Base-by-base conservation (phyloP, 1,140 invertebrate genomes). In the Drosophila funebris region DNA sequence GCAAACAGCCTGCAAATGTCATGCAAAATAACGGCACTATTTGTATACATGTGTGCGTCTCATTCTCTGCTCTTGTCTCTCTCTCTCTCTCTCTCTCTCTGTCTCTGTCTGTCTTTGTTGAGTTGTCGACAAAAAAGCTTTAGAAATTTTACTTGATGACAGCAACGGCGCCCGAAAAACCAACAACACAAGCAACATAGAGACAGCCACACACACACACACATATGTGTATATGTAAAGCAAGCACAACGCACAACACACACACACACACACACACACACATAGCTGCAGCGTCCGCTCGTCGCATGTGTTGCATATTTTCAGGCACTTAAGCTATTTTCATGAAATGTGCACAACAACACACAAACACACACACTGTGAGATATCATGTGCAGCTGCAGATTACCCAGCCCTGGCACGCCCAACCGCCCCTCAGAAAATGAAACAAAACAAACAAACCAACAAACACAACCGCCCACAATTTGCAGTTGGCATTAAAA, bases 261-360 rank as follows among this genome's bases (percentile, higher is more conserved):
- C 33, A 33, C 27, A 27, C 24, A 46, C 44, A 31, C 27, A 37
- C 43, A 36, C 18, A 53, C 14, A 58, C 5, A 29, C 18, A 48
- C 9, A 14, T 5, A 24, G 20, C 6, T 48, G 24, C 22, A 11
- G 18, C 11, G 14, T 11, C 37, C 13, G 61, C 44, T 33, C 50
- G 57, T 74, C 64, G 73, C 68, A 77, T 85, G 74, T 72, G 63
- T 82, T 85, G 82, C 83, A 87, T 88, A 87, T 87, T 87, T 87
- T 67, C 71, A 87, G 82, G 82, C 82, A 87, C 83, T 87, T 87
- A 87, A 87, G 83, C 83, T 82, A 87, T 88, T 87, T 87, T 73
- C 83, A 53, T 78, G 83, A 81, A 76, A 76, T 77, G 78, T 62
- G 79, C 78, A 69, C 77, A 78, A 75, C 67, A 74, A 43, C 18